Conservation (phyloP, 2,797 vertebrate species). For the Sebastolobus alascanus region DNA sequence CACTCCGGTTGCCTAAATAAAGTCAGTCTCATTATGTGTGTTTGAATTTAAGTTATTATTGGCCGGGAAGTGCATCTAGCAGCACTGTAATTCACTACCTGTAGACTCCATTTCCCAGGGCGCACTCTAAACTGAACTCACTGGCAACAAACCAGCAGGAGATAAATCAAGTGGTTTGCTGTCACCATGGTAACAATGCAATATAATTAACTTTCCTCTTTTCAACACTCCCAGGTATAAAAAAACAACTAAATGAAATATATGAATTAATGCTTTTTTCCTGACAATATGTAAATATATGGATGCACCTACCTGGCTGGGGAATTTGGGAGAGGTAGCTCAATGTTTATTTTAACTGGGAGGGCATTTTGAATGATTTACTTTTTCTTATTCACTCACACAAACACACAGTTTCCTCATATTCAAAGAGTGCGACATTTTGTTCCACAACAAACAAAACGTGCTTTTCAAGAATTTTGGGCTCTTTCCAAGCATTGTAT, state of each 20-base stretch:
- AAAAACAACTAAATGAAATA: conserved; percentile 19
- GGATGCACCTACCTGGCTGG: not conserved
- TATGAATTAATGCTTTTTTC: not conserved
- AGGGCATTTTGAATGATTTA: conserved; percentile 15
- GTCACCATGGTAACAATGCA: conserved; percentile 49
- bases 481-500: not conserved
- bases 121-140: conserved; percentile 30
- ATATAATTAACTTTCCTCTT: conserved; percentile 40
- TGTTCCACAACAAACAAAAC: conserved; percentile 10
- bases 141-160: conserved; percentile 32
- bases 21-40: conserved; percentile 49
- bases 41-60: conserved; percentile 44
- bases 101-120: conserved; percentile 46
- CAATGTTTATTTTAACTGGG: conserved; percentile 4
- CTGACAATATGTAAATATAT: conserved; percentile 15
- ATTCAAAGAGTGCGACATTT: not conserved
- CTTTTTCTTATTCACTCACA: not conserved
- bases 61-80: conserved; percentile 20
- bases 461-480: not conserved
- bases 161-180: conserved; percentile 54
- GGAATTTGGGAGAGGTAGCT: not conserved
- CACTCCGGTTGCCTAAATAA: conserved; percentile 47
- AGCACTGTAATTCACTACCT: conserved; percentile 46
- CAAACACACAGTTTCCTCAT: not conserved
- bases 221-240: conserved; percentile 7